Conservation (phyloP, 2,888 invertebrate genomes). For the Azorinus chamasolen region DNA sequence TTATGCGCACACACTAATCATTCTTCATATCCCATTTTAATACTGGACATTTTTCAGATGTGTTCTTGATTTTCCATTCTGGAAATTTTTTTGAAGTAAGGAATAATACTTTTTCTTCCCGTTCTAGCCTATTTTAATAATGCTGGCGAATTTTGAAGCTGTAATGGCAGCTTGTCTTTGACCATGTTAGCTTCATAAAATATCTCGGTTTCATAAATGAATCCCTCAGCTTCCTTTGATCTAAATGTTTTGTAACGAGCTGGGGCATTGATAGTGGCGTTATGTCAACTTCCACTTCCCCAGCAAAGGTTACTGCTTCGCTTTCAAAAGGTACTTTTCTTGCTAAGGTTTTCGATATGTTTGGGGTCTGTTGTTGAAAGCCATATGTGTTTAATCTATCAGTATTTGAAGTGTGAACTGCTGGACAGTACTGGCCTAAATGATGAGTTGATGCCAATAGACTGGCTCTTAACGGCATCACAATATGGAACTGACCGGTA, state of each 20-base stretch:
- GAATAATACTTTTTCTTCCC: no score
- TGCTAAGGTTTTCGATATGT: background rate
- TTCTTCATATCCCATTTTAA: background rate
- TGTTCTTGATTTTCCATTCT: background rate
- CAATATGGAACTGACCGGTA: no score
- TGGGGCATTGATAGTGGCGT: background rate
- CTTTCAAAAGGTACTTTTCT: background rate
- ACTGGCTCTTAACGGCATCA: no score
- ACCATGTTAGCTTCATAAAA: background rate
- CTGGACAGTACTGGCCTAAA: no score
- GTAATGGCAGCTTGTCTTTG: constrained; percentile 4
- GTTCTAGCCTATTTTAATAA: background rate
- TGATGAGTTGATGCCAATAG: no score
- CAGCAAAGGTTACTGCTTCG: background rate
- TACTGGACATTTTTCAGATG: constrained; percentile 2
- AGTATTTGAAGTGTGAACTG: no score
- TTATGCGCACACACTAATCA: background rate
- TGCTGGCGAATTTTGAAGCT: background rate
- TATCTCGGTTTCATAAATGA: no score
- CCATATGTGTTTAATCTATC: no score
- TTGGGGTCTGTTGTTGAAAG: no score
- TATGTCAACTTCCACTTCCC: background rate
- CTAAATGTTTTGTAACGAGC: background rate
- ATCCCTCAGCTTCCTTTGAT: no score
- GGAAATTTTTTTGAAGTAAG: no score